Evolutionary conservation across 2,113 vertebrate genomes (phyloP), one percentile per base, ranked within the genome.

Genomic region (Entelurus aequoreus): DNA sequence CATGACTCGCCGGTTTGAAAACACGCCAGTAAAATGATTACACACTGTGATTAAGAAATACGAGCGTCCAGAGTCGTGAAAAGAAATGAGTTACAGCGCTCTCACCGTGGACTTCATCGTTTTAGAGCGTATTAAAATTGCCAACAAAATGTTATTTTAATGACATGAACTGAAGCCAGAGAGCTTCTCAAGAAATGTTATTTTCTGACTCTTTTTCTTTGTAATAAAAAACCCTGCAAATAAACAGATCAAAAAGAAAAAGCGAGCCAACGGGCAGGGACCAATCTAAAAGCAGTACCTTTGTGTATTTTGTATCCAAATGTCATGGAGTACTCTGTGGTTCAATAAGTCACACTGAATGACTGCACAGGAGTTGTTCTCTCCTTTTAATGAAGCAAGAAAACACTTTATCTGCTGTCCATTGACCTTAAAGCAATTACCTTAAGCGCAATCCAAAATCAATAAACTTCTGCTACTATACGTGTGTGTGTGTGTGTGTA

Each of bases 391-490:
- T 75, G 74, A 79, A 82, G 72, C 76, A 84, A 71, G 74, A 85
- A 81, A 85, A 78, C 76, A 74, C 81, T 88, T 87, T 80, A 83
- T 84, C 75, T 84, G 67, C 78, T 66, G 54, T 50, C 37, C 72
- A 78, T 74, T 88, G 81, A 85, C 82, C 77, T 74, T 60, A 80
- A 46, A 64, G 75, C 84, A 82, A 84, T 87, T 86, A 80, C 80
- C 78, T 84, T 74, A 81, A 80, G 82, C 79, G 51, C 73, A 78
- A 79, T 81, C 68, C 57, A 76, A 58, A 79, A 85, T 87, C 85
- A 81, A 87, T 87, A 81, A 60, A 65, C 72, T 16, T 11, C 42
- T 46, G 42, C 42, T 54, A 61, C 72, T 51, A 5, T 65, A 52
- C 63, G 57, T 59, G 59, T 61, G 14, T 66, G 40, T 66, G 48